Evolutionary conservation across 2,113 vertebrate species (phyloP), one percentile per base, ranked within the genome.

Genomic region (Pangasianodon gigas): DNA sequence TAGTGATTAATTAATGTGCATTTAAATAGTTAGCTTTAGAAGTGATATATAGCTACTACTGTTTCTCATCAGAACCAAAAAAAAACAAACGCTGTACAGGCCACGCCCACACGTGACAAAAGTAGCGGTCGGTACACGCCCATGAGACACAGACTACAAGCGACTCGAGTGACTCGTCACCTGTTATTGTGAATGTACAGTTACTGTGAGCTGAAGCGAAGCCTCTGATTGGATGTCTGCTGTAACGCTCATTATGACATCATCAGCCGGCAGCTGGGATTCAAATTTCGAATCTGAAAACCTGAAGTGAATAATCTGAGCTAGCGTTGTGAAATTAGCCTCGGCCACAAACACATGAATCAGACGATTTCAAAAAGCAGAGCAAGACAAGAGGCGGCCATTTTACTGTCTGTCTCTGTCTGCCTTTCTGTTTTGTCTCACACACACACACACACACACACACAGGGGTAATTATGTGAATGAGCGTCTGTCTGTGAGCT

Each of bases 401-500:
- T 75, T 44, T 75, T 24, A 75, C 71, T 75, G 71, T 24, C 71
- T 24, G 71, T 75, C 69, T 74, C 32, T 19, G 32, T 74, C 69
- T 74, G 14, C 18, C 41, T 75, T 26, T 75, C 7, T 75, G 37
- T 75, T 24, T 41, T 24, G 6, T 77, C 74, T 46, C 69, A 6
- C 32, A 7, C 16, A 19, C 71, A 41, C 37, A 74, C 5, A 41
- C 71, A 46, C 41, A 77, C 77, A 80, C 26, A 51, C 77, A 80
- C 77, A 79, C 75, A 79, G 2, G 24, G 77, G 46, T 80, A 80
- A 51, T 80, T 51, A 80, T 80, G 46, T 26, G 75, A 14, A 46
- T 80, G 77, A 13, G 67, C 41, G 77, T 77, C 74, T 79, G 75
- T 79, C 75, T 80, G 26, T 80, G 46, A 51, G 77, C 46, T 80